Evolutionary conservation across 1,140 invertebrate genomes (phyloP).

Genomic region (Mylabris phalerata): DNA sequence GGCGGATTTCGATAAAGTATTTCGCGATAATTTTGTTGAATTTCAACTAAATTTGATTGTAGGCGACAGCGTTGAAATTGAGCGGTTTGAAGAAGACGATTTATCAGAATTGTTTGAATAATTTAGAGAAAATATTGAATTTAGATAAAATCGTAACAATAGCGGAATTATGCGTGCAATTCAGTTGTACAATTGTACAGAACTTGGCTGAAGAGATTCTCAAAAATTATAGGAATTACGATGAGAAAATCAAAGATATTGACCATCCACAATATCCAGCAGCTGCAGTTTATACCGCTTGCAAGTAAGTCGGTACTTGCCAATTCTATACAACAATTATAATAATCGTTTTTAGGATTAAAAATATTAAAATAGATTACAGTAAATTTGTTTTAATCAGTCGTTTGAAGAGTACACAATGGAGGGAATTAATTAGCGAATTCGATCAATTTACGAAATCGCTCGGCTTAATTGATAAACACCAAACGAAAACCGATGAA

Average conservation of each 20-base stretch:
- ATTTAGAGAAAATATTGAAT: slow-evolving; percentile 42
- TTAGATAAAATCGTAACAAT: slow-evolving; percentile 39
- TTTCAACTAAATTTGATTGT: slow-evolving; percentile 4
- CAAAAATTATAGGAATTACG: slow-evolving; percentile 32
- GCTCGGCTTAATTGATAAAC: slow-evolving; percentile 5
- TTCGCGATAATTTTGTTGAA: neutral
- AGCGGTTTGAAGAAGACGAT: slow-evolving; percentile 39
- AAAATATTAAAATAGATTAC: slow-evolving; percentile 39
- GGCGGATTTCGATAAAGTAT: slow-evolving; percentile 33
- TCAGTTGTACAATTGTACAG: slow-evolving; percentile 38
- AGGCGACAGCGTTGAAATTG: slow-evolving; percentile 41
- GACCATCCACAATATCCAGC: slow-evolving; percentile 44
- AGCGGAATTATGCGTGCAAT: slow-evolving; percentile 42
- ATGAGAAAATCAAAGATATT: slow-evolving; percentile 31
- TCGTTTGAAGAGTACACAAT: slow-evolving; percentile 41
- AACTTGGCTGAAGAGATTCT: slow-evolving; percentile 40
- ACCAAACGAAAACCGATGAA: neutral
- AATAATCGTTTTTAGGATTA: slow-evolving; percentile 23
- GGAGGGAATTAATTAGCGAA: slow-evolving; percentile 38
- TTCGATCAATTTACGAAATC: slow-evolving; percentile 39
- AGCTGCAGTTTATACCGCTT: slow-evolving; percentile 43
- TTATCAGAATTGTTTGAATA: slow-evolving; percentile 42
- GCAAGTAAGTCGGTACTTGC: slow-evolving; percentile 26
- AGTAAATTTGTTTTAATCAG: slow-evolving; percentile 39
- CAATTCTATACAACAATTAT: neutral